phyloP scores from a whole-genome alignment of 2,888 invertebrate species.

The Platycnemis pennipes region DNA sequence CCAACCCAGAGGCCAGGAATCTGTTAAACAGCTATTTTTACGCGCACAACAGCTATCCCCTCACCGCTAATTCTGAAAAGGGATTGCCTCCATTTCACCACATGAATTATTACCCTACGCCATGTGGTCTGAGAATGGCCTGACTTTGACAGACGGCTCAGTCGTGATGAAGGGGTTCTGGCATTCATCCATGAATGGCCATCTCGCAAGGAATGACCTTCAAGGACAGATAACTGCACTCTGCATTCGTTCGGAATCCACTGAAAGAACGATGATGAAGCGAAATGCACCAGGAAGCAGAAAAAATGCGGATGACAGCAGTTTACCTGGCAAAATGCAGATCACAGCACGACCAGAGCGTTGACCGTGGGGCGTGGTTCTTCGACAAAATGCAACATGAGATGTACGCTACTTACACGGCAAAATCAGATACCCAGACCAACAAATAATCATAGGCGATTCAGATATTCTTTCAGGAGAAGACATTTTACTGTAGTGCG shows the following conservation, averaged over 20 bases:
- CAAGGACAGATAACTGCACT: conserved; percentile 63
- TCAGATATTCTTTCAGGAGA: no score
- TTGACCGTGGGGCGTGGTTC: no score
- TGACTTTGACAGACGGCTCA: not conserved
- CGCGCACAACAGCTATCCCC: not conserved
- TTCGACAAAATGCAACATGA: no score
- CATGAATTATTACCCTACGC: not conserved
- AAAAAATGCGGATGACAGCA: not conserved
- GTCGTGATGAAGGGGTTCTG: conserved; percentile 6
- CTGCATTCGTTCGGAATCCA: conserved; percentile 4
- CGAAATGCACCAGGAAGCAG: not conserved
- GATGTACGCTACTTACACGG: no score
- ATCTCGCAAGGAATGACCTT: not conserved
- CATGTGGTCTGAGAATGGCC: not conserved
- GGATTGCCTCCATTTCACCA: not conserved
- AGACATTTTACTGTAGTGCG: no score
- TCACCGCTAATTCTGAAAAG: not conserved
- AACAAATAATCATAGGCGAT: no score
- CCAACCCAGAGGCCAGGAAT: not conserved
- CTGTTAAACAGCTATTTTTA: not conserved
- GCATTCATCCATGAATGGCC: conserved; percentile 40
- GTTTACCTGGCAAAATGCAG: no score
- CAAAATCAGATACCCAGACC: no score
- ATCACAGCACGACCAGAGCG: no score
- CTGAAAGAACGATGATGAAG: not conserved